phyloP scores from a whole-genome alignment of 2,113 vertebrate genomes.

The Rostratula benghalensis region DNA sequence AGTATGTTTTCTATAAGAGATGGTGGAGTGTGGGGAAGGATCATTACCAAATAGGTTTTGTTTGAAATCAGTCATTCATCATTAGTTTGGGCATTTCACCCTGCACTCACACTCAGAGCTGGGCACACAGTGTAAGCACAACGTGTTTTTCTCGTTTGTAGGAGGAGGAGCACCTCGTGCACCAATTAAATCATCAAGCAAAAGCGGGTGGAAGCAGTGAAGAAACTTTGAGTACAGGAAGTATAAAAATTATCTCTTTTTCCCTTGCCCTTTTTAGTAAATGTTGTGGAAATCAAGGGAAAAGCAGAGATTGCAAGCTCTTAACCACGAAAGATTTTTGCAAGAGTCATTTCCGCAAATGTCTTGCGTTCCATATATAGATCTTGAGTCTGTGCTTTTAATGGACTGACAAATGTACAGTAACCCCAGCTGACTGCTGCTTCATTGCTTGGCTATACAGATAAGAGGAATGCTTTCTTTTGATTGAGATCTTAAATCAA shows the following conservation, averaged over 20 bases:
- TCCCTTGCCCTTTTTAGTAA: neutral
- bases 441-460: neutral
- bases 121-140: neutral
- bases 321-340: slow-evolving; percentile 13
- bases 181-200: neutral
- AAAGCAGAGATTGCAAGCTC: neutral
- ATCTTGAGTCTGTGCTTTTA: slow-evolving; percentile 2
- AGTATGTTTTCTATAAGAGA: neutral
- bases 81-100: neutral
- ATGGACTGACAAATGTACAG: slow-evolving; percentile 42
- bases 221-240: neutral
- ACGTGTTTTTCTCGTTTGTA: neutral
- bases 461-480: slow-evolving; percentile 40
- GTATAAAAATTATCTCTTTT: neutral
- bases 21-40: neutral
- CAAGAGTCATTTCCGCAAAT: slow-evolving; percentile 28
- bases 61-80: neutral
- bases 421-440: slow-evolving; percentile 11
- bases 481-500: slow-evolving; percentile 63
- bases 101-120: neutral
- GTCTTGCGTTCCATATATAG: slow-evolving; percentile 16
- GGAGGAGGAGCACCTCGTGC: neutral
- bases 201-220: neutral
- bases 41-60: neutral
- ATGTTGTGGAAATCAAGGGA: neutral